phyloP scores from a whole-genome alignment of 2,113 vertebrate genomes.

The Aspiorhynchus laticeps region DNA sequence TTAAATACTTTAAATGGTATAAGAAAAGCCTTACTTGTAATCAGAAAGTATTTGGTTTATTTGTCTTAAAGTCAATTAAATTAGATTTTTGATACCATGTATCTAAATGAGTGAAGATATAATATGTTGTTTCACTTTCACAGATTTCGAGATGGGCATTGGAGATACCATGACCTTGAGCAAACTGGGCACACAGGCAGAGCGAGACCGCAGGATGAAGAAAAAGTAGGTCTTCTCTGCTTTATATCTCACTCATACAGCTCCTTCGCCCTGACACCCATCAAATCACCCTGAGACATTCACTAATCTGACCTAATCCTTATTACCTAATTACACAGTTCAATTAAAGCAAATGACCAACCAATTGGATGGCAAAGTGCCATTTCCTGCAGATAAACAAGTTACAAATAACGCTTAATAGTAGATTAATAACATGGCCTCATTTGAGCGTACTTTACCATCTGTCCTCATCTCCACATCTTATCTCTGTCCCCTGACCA shows the following conservation, averaged over 20 bases:
- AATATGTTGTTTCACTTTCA: constrained; percentile 55
- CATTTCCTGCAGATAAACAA: constrained; percentile 29
- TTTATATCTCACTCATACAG: background rate
- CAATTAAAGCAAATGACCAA: constrained; percentile 10
- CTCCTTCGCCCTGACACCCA: background rate
- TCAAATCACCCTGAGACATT: background rate
- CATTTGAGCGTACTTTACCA: background rate
- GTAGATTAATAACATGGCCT: constrained; percentile 4
- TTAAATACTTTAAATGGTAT: background rate
- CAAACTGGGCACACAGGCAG: constrained; percentile 93
- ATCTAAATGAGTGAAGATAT: background rate
- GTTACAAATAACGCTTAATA: background rate
- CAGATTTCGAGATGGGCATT: constrained; percentile 85
- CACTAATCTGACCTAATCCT: constrained; percentile 12
- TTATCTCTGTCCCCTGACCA: constrained; percentile 18
- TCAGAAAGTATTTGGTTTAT: background rate
- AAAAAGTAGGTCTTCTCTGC: constrained; percentile 86
- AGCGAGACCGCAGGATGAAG: constrained; percentile 90
- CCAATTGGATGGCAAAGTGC: background rate
- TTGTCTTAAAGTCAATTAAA: background rate
- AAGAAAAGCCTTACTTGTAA: background rate
- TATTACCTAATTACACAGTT: constrained; percentile 16
- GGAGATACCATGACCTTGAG: constrained; percentile 90
- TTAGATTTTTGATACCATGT: background rate
- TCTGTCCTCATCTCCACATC: constrained; percentile 7